These are phyloP conservation scores for Limnephilus rhombicus DNA, from an alignment of 2,888 invertebrate species.

Conservation along the genomic window DNA sequence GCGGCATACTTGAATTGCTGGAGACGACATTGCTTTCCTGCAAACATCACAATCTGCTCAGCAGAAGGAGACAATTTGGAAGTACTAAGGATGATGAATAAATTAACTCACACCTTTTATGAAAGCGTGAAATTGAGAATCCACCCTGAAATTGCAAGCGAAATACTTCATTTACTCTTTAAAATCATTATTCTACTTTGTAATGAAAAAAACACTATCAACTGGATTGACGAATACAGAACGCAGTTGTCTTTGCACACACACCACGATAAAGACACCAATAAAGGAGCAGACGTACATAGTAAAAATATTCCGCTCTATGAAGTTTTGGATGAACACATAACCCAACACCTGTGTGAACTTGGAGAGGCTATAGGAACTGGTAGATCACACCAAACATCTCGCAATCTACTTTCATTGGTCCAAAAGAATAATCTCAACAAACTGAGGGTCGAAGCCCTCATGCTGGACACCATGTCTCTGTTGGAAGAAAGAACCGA, in stretches of 20 bases:
- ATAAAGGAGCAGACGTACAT: too few relatives aligned
- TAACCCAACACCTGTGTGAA: not conserved
- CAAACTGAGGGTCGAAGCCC: not conserved
- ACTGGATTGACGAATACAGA: slow-evolving; percentile 34
- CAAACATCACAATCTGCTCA: not conserved
- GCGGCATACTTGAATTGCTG: not conserved
- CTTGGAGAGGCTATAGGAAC: not conserved
- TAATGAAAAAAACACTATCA: not conserved
- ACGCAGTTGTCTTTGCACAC: not conserved
- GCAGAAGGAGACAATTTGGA: not conserved
- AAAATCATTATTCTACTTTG: not conserved
- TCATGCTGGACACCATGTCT: slow-evolving; percentile 3
- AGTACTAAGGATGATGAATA: not conserved
- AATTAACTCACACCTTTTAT: not conserved
- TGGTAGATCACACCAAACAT: not conserved
- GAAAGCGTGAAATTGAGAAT: not conserved
- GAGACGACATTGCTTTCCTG: not conserved
- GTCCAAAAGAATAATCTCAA: too few relatives aligned
- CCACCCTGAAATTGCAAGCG: not conserved
- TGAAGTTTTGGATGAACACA: not conserved
- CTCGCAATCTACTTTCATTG: not conserved
- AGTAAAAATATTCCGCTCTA: not conserved
- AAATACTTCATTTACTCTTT: not conserved
- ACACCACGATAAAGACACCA: too few relatives aligned
- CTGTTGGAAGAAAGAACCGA: not conserved